phyloP scores from a whole-genome alignment of 2,888 invertebrate genomes.

The Sesia bembeciformis region DNA sequence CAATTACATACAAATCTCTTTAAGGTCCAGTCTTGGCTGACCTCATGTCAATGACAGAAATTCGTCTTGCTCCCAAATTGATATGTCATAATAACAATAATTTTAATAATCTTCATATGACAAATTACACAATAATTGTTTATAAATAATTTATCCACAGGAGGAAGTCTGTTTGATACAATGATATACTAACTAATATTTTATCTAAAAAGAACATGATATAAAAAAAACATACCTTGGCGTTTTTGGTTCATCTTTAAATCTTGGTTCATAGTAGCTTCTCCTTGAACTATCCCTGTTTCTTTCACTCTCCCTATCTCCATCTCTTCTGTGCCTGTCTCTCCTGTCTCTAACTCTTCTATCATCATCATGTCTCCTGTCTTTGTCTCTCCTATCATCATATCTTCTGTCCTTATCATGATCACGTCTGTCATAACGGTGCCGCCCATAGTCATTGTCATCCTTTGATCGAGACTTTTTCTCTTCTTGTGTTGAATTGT shows the following conservation, averaged over 20 bases:
- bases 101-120: too few relatives aligned
- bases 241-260: conserved; percentile 90
- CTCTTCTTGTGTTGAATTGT: conserved; percentile 78
- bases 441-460: conserved; percentile 30
- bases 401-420: conserved; percentile 20
- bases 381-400: conserved; percentile 18
- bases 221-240: conserved; percentile 71
- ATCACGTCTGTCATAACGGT: conserved; percentile 20
- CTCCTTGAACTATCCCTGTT: conserved; percentile 58
- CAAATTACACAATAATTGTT: too few relatives aligned
- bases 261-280: conserved; percentile 75
- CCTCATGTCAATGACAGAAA: too few relatives aligned
- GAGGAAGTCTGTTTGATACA: too few relatives aligned
- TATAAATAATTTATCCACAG: too few relatives aligned
- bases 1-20: too few relatives aligned
- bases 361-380: conserved; percentile 23
- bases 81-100: too few relatives aligned
- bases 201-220: neutral
- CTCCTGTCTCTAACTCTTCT: conserved; percentile 28
- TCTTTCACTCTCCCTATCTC: conserved; percentile 25
- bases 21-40: too few relatives aligned
- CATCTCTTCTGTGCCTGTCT: conserved; percentile 31
- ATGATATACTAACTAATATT: neutral
- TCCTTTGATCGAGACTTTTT: conserved; percentile 51
- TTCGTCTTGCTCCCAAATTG: too few relatives aligned